Percentiles rank a stretch among this genome's conserved stretches.
phyloP scores from a whole-genome alignment of 2,113 vertebrate species.

The Trogon melanurus region DNA sequence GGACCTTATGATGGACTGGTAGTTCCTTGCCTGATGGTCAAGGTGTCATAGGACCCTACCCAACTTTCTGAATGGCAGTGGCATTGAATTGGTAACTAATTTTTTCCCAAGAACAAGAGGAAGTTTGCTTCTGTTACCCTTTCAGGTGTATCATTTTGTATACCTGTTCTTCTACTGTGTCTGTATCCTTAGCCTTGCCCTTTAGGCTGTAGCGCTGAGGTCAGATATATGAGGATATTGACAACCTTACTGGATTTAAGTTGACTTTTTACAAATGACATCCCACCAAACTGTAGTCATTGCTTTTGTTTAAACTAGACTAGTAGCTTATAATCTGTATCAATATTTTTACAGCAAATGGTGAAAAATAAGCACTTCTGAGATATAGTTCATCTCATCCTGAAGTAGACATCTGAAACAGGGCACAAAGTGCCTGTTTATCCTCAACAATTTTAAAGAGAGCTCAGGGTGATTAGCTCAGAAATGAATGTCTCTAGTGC shows the following conservation, averaged over 20 bases:
- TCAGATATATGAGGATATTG: not conserved
- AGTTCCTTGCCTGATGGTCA: not conserved
- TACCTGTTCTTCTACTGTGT: rapidly evolving
- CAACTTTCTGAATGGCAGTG: not conserved
- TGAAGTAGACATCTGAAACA: not conserved
- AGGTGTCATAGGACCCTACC: not conserved
- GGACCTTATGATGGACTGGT: not conserved
- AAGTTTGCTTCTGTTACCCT: not conserved
- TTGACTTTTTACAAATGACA: not conserved
- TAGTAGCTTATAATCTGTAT: not conserved
- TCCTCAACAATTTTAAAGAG: not conserved
- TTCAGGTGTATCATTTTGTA: not conserved
- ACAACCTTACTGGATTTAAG: not conserved
- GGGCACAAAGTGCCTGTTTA: not conserved
- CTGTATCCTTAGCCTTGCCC: not conserved
- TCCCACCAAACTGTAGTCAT: not conserved
- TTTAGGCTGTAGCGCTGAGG: not conserved
- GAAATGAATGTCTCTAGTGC: not conserved
- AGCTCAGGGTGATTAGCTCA: not conserved
- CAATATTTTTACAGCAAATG: not conserved
- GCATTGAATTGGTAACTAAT: not conserved
- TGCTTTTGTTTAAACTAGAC: not conserved
- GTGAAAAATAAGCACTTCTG: not conserved
- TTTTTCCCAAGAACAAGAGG: not conserved
- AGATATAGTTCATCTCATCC: not conserved